These are phyloP conservation scores for Microcebus jonahi DNA, from an alignment of 2,113 vertebrate species.

Conservation along the genomic window DNA sequence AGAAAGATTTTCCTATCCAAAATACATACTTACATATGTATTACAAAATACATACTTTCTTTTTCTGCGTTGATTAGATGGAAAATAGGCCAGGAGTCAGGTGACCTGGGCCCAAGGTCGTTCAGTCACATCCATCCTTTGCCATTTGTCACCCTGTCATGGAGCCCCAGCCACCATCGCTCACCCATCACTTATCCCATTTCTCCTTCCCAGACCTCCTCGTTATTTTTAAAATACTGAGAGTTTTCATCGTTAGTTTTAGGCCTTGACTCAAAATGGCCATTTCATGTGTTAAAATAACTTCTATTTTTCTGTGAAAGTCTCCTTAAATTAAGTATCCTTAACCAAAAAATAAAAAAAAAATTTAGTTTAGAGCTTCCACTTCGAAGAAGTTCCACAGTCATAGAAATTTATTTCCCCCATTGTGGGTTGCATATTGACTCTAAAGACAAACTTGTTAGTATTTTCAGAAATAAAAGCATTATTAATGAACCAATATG, in stretches of 20 bases:
- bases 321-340: neutral
- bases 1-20: neutral
- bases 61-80: neutral
- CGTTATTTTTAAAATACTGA: neutral
- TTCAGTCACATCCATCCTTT: neutral
- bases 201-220: neutral
- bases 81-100: neutral
- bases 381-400: neutral
- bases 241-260: neutral
- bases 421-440: neutral
- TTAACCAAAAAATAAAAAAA: neutral
- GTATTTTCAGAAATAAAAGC: constrained; percentile 12
- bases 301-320: neutral
- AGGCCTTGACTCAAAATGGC: neutral
- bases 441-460: neutral
- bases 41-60: neutral
- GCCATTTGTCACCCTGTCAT: neutral
- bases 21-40: neutral
- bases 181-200: neutral
- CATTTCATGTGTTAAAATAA: neutral
- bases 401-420: neutral
- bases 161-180: neutral
- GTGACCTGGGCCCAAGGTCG: neutral
- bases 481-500: neutral
- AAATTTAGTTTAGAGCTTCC: neutral